These are phyloP conservation scores for Cirrhinus molitorella DNA, from an alignment of 2,797 vertebrate genomes.

Conservation along the genomic window DNA sequence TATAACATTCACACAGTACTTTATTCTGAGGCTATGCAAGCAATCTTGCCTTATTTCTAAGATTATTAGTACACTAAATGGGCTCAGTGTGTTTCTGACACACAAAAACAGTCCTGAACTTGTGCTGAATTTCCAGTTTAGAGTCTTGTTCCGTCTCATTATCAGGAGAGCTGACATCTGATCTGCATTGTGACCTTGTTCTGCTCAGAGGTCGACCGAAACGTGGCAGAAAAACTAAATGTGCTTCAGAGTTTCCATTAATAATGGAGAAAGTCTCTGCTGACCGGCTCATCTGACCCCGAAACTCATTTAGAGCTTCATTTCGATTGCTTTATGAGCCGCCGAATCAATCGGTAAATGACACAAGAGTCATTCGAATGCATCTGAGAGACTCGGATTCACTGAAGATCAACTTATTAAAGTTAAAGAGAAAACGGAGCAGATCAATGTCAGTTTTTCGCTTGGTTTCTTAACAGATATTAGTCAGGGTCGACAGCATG, in stretches of 20 bases:
- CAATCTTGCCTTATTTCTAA: too few relatives aligned
- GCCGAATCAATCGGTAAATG: background rate
- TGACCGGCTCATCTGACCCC: constrained; percentile 39
- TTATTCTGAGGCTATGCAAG: too few relatives aligned
- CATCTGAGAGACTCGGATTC: background rate
- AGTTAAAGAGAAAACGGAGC: background rate
- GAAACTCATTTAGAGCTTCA: constrained; percentile 58
- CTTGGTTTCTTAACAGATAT: background rate
- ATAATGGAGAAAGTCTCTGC: constrained; percentile 22
- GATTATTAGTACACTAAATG: too few relatives aligned
- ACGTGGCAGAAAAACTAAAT: constrained; percentile 55
- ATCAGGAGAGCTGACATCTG: background rate
- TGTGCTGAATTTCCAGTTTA: background rate
- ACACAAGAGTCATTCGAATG: background rate
- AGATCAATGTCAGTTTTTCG: background rate
- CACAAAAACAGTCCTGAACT: too few relatives aligned
- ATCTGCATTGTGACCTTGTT: constrained; percentile 26
- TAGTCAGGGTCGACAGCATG: background rate
- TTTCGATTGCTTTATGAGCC: constrained; percentile 52
- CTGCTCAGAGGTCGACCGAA: constrained; percentile 49
- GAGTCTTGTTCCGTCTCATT: constrained; percentile 47
- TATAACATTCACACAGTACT: too few relatives aligned
- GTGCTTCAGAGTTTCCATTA: constrained; percentile 24
- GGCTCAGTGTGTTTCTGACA: too few relatives aligned
- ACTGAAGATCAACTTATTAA: background rate